Conservation (phyloP, 2,797 vertebrate species). For the Platalea minor region DNA sequence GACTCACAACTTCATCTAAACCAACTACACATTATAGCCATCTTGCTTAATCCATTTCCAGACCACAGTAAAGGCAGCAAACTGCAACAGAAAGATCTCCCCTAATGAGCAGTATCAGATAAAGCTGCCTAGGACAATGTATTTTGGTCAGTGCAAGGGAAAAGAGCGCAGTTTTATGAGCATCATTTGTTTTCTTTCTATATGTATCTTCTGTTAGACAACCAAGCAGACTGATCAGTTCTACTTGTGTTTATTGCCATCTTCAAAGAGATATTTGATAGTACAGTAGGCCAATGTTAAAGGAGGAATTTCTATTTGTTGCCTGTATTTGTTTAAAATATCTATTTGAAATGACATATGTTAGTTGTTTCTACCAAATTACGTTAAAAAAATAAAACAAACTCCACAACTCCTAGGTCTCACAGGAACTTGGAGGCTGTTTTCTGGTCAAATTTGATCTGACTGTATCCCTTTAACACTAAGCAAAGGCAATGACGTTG, state of each 20-base stretch:
- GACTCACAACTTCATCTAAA: not conserved
- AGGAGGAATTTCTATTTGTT: not conserved
- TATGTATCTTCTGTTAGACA: not conserved
- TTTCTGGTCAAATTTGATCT: not conserved
- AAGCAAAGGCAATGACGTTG: not conserved
- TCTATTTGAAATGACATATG: accelerated
- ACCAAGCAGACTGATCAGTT: not conserved
- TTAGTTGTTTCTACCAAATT: not conserved
- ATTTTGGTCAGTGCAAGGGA: not conserved
- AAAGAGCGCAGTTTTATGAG: not conserved
- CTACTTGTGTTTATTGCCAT: not conserved
- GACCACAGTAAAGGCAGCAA: not conserved
- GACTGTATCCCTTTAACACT: not conserved
- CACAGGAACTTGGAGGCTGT: not conserved
- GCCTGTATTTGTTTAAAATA: not conserved
- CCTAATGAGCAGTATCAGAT: not conserved
- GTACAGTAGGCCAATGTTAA: not conserved
- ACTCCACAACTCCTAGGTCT: not conserved
- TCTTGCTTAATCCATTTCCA: not conserved
- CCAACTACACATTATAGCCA: not conserved
- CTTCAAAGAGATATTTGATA: not conserved
- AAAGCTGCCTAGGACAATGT: not conserved
- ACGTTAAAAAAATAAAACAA: not conserved
- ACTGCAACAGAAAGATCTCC: not conserved
- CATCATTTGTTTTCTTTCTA: not conserved